Base-by-base conservation (phyloP, 2,113 vertebrate genomes). In the Etheostoma spectabile region DNA sequence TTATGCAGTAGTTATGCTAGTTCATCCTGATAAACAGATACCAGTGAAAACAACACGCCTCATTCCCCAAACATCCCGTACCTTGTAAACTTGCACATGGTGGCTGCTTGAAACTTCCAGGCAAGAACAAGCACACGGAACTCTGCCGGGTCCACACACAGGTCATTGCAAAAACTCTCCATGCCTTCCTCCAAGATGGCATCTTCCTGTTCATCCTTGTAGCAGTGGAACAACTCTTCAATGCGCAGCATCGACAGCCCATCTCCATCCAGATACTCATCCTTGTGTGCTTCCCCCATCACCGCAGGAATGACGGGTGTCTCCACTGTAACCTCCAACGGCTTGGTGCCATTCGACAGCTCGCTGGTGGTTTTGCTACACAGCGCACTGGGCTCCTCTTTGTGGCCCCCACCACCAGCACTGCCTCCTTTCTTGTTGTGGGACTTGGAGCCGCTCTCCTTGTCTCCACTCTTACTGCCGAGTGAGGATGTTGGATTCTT, bases 81-180 rank as follows among this genome's bases (percentile, higher is more conserved):
- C 98, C 98, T 97, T 92, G 98, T 99, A 94, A 99, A 99, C 95
- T 97, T 99, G 97, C 98, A 99, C 98, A 99, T 99, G 85, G 98
- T 99, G 84, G 98, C 98, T 77, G 98, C 98, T 95, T 99, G 98
- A 91, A 99, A 99, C 94, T 99, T 99, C 98, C 98, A 99, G 81
- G 98, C 98, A 86, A 99, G 96, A 88, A 99, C 97, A 77, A 99
- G 96, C 85, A 99, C 98, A 83, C 95, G 96, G 93, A 99, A 99
- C 94, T 99, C 98, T 3, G 98, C 98, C 24, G 98, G 98, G 91
- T 99, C 98, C 61, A 99, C 98, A 88, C 96, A 96, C 45, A 99
- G 96, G 93, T 99, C 98, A 53, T 96, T 97, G 91, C 98, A 99
- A 94, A 99, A 99, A 88, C 94, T 95, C 94, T 99, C 98, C 98